These are phyloP conservation scores for Acipenser transmontanus DNA, from an alignment of 2,797 vertebrate genomes.

Conservation along the genomic window DNA sequence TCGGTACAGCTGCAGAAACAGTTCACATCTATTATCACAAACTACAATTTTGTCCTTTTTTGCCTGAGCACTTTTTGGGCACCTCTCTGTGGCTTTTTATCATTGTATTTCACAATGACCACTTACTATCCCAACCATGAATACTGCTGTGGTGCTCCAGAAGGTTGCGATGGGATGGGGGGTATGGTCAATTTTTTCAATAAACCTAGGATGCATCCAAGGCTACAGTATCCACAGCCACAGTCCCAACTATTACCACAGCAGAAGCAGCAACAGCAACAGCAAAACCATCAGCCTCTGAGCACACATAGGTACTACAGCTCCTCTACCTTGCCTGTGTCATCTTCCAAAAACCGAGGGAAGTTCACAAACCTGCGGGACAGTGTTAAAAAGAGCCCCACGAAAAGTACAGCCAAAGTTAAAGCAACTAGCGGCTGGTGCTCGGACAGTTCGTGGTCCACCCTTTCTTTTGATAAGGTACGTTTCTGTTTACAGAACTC, in stretches of 20 bases:
- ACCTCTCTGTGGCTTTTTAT: neutral
- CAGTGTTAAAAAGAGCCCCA: slow-evolving; percentile 81
- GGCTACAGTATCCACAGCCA: slow-evolving; percentile 41
- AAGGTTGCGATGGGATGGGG: slow-evolving; percentile 25
- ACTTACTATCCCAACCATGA: slow-evolving; percentile 39
- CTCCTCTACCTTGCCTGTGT: slow-evolving; percentile 54
- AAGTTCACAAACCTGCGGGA: slow-evolving; percentile 76
- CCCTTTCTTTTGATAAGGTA: slow-evolving; percentile 62
- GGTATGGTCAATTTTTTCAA: slow-evolving; percentile 22
- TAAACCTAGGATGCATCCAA: slow-evolving; percentile 11
- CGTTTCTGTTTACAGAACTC: slow-evolving; percentile 7
- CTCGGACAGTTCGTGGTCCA: slow-evolving; percentile 53
- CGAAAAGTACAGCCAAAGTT: slow-evolving; percentile 74
- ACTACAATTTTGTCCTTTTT: slow-evolving; percentile 6
- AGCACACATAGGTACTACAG: slow-evolving; percentile 39
- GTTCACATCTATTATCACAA: neutral
- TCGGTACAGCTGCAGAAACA: slow-evolving; percentile 12
- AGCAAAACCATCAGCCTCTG: slow-evolving; percentile 22
- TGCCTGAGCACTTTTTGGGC: slow-evolving; percentile 4
- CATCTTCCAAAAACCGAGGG: slow-evolving; percentile 59
- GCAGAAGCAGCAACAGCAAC: slow-evolving; percentile 39
- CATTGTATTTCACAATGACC: slow-evolving; percentile 38
- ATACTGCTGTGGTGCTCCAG: slow-evolving; percentile 30
- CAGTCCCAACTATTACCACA: slow-evolving; percentile 23
- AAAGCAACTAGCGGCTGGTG: slow-evolving; percentile 46